These are phyloP conservation scores for Propsilocerus akamusi DNA, from an alignment of 1,140 invertebrate genomes.

Conservation along the genomic window DNA sequence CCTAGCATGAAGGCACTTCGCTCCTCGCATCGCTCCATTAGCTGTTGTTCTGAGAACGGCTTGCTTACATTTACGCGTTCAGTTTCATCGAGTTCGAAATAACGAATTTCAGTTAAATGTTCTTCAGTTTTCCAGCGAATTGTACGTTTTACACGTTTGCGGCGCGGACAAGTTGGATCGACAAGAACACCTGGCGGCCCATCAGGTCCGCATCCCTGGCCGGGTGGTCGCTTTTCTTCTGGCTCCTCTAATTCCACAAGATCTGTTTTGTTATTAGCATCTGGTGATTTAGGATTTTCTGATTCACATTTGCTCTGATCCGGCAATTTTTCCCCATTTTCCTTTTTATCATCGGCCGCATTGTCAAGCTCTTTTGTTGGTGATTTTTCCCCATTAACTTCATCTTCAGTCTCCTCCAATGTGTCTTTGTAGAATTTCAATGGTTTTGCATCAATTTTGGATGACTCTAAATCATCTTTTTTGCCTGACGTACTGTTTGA, in stretches of 20 bases:
- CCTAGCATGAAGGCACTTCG: constrained; percentile 57
- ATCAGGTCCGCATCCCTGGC: constrained; percentile 21
- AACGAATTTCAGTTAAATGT: constrained; percentile 62
- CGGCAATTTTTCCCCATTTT: constrained; percentile 24
- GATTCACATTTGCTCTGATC: constrained; percentile 5
- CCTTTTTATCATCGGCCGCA: constrained; percentile 8
- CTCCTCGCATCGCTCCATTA: constrained; percentile 71
- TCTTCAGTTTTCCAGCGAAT: constrained; percentile 67
- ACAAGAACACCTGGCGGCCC: constrained; percentile 21
- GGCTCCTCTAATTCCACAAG: constrained; percentile 17
- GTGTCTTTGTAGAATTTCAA: constrained; percentile 86
- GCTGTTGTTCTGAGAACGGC: constrained; percentile 81
- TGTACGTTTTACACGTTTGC: constrained; percentile 58
- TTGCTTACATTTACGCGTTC: constrained; percentile 88
- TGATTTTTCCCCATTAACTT: constrained; percentile 20
- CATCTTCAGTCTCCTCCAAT: constrained; percentile 42
- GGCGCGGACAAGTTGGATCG: constrained; percentile 13
- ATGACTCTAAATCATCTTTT: constrained; percentile 26
- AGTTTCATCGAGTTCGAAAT: constrained; percentile 85
- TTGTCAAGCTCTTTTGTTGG: constrained; percentile 9
- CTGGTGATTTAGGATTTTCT: constrained; percentile 8
- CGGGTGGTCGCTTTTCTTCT: constrained; percentile 13
- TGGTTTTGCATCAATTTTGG: constrained; percentile 29
- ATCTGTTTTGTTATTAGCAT: constrained; percentile 15
- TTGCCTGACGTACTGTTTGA: constrained; percentile 34